Percentiles rank a stretch among this genome's conserved stretches.
Evolutionary conservation across 2,113 vertebrate genomes (phyloP).

Genomic region (Phalacrocorax brasilianus): DNA sequence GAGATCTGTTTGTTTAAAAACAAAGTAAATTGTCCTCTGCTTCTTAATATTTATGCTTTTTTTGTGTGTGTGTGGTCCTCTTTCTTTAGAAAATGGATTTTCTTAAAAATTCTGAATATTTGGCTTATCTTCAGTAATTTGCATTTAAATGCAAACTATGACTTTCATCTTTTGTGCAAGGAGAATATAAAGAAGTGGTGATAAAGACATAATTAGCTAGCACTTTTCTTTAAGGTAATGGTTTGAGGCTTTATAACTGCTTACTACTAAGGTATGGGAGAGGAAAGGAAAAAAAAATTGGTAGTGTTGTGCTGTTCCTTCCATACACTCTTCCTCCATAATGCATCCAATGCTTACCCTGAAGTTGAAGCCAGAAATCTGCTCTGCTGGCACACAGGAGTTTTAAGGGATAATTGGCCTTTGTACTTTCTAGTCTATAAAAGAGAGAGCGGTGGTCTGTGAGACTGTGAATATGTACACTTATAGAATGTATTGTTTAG

Average conservation of each 20-base stretch:
- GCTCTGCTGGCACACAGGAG: neutral
- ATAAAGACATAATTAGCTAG: constrained; percentile 54
- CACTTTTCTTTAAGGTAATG: constrained; percentile 16
- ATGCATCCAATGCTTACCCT: neutral
- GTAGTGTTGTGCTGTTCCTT: neutral
- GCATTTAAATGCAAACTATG: constrained; percentile 25
- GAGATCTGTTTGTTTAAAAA: constrained; percentile 6
- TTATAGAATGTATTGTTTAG: neutral
- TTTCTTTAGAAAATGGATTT: neutral
- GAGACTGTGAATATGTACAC: neutral
- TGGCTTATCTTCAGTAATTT: constrained; percentile 40
- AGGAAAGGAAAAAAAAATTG: neutral
- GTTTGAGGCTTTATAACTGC: neutral
- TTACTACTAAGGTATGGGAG: neutral
- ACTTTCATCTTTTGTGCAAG: constrained; percentile 24
- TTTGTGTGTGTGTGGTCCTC: neutral
- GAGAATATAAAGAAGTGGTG: constrained; percentile 34
- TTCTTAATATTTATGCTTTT: neutral
- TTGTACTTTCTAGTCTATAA: neutral
- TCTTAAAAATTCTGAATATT: neutral
- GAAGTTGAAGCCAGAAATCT: neutral
- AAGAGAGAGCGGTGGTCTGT: neutral
- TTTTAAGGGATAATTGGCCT: neutral
- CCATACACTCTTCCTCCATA: neutral
- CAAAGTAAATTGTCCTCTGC: neutral